A percentile compares a stretch with the other conserved stretches of the same genome.
phyloP scores from a whole-genome alignment of 2,888 invertebrate genomes.

The Merodon equestris region DNA sequence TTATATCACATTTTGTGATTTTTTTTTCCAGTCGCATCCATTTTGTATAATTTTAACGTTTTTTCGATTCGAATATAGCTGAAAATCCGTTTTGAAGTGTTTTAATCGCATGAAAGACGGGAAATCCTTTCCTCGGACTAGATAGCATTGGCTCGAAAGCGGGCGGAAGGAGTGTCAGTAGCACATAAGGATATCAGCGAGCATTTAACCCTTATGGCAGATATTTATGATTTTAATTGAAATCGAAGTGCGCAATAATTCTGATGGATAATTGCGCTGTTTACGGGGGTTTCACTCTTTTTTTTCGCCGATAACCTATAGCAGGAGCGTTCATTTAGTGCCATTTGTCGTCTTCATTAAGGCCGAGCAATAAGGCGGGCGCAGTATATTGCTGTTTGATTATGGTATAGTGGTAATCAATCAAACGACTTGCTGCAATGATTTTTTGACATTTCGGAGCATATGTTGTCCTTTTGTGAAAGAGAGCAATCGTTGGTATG shows the following conservation, averaged over 20 bases:
- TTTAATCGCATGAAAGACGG: conserved; percentile 20
- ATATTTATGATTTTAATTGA: conserved; percentile 66
- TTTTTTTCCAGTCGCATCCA: too few relatives aligned
- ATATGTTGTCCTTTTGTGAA: too few relatives aligned
- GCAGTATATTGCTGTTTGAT: conserved; percentile 33
- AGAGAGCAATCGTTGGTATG: too few relatives aligned
- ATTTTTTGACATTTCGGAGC: background rate
- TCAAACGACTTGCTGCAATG: conserved; percentile 37
- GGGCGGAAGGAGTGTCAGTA: conserved; percentile 36
- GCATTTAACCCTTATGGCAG: conserved; percentile 52
- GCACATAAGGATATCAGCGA: background rate
- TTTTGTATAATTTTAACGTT: too few relatives aligned
- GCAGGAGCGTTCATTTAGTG: conserved; percentile 13
- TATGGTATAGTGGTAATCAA: conserved; percentile 49
- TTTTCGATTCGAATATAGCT: too few relatives aligned
- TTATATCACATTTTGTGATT: background rate
- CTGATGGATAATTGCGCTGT: conserved; percentile 60
- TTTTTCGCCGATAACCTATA: conserved; percentile 9
- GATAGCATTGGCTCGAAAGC: conserved; percentile 7
- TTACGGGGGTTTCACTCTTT: conserved; percentile 47
- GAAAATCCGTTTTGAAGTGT: conserved; percentile 31
- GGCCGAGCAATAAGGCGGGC: conserved; percentile 40
- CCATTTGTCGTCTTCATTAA: conserved; percentile 65
- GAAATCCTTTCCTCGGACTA: conserved; percentile 35
- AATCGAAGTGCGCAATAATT: conserved; percentile 65